These are phyloP conservation scores for Cacatua alba DNA, from an alignment of 2,113 vertebrate genomes.

Conservation along the genomic window DNA sequence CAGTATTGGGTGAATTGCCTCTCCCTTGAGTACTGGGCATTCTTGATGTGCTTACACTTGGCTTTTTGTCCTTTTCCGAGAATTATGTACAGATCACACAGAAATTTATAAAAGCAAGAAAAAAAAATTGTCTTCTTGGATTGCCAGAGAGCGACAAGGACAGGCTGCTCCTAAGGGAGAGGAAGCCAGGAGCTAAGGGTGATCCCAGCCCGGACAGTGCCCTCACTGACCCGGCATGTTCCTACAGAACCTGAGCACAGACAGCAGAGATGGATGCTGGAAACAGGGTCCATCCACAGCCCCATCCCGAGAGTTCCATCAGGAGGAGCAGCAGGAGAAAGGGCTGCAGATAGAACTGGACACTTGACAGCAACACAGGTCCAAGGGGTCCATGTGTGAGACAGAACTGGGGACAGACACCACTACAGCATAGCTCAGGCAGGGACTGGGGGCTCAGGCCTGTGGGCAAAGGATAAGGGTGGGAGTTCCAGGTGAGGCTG, in stretches of 20 bases:
- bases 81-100: not conserved
- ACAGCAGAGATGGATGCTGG: accelerated
- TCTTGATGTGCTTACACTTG: not conserved
- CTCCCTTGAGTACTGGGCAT: not conserved
- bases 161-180: not conserved
- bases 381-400: accelerated
- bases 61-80: not conserved
- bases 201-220: not conserved
- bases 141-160: not conserved
- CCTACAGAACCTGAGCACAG: not conserved
- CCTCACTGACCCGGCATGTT: not conserved
- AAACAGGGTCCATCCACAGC: not conserved
- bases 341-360: not conserved
- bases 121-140: not conserved
- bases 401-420: not conserved
- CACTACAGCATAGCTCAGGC: accelerated
- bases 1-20: not conserved
- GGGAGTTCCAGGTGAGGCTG: not conserved
- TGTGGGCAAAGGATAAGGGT: not conserved
- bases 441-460: not conserved
- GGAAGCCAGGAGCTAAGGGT: not conserved
- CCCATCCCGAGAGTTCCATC: not conserved
- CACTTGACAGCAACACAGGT: accelerated
- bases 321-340: not conserved
- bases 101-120: not conserved